Evolutionary conservation across 2,888 invertebrate genomes (phyloP).

Genomic region (Sinotaia quadrata): DNA sequence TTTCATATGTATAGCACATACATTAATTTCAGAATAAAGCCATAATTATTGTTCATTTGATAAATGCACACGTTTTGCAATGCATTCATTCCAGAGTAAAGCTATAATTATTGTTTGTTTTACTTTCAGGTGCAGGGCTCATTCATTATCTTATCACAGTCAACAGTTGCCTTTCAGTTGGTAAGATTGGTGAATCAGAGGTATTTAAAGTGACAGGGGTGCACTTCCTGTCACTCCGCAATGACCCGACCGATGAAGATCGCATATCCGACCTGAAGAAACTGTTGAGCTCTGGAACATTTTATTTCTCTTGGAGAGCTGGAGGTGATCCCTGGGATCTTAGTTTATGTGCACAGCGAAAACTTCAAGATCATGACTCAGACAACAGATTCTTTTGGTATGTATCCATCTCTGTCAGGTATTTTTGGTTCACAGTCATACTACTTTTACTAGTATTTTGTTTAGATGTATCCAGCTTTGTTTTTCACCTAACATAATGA

Average conservation of each 20-base stretch:
- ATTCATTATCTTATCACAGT: conserved; percentile 91
- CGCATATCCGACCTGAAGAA: conserved; percentile 78
- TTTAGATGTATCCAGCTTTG: too few relatives aligned
- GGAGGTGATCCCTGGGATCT: conserved; percentile 83
- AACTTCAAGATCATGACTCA: conserved; percentile 83
- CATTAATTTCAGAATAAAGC: too few relatives aligned
- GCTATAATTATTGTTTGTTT: not conserved
- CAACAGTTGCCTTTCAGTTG: conserved; percentile 95
- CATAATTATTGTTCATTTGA: too few relatives aligned
- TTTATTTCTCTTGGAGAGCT: conserved; percentile 92
- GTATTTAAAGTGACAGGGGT: conserved; percentile 95
- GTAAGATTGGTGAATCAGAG: conserved; percentile 94
- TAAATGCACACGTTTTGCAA: too few relatives aligned
- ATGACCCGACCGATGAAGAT: conserved; percentile 71
- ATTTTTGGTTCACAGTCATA: too few relatives aligned
- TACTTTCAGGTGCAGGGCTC: conserved; percentile 57
- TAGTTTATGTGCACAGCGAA: conserved; percentile 93
- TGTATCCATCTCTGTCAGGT: too few relatives aligned
- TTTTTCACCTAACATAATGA: too few relatives aligned
- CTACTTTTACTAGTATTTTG: too few relatives aligned
- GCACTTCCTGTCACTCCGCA: conserved; percentile 85
- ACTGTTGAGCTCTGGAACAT: conserved; percentile 96
- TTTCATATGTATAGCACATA: too few relatives aligned
- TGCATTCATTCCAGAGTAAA: too few relatives aligned
- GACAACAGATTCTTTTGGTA: conserved; percentile 98